Conservation (phyloP, 1,140 invertebrate species). For the Pollicipes pollicipes region DNA sequence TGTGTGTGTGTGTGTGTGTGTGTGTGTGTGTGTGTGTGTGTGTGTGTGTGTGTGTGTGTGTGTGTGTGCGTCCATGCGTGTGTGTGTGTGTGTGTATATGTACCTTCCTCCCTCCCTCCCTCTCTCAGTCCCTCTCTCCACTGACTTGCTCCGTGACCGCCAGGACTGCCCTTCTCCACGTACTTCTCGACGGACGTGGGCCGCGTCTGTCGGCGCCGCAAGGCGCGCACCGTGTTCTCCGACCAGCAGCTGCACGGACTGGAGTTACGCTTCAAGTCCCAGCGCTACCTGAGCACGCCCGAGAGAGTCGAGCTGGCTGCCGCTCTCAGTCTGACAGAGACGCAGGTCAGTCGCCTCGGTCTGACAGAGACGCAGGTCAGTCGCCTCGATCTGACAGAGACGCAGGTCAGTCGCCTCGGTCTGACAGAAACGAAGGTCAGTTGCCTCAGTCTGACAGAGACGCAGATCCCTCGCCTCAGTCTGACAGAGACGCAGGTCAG, state of each 20-base stretch:
- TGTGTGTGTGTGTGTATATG: too few species aligned
- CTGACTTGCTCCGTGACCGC: too few species aligned
- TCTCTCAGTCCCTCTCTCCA: too few species aligned
- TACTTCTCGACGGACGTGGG: not conserved
- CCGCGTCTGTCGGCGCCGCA: conserved; percentile 69
- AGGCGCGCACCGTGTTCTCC: conserved; percentile 93
- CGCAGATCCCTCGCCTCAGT: not conserved
- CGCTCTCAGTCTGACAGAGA: conserved; percentile 80
- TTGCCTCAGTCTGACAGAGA: not conserved
- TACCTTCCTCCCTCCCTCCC: too few species aligned
- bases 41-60: too few species aligned
- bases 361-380: conserved; percentile 21
- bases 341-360: conserved; percentile 65
- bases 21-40: too few species aligned
- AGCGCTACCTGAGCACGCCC: conserved; percentile 90
- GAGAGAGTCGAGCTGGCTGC: conserved; percentile 87
- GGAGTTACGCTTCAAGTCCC: conserved; percentile 86
- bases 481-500: not conserved
- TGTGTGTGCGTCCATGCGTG: too few species aligned
- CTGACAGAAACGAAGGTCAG: not conserved
- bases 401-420: not conserved
- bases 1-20: too few species aligned
- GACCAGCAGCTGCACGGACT: conserved; percentile 86
- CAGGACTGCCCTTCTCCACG: not conserved
- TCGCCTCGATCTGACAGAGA: not conserved